Evolutionary conservation across 2,797 vertebrate species (phyloP).

Genomic region (Salmo trutta): DNA sequence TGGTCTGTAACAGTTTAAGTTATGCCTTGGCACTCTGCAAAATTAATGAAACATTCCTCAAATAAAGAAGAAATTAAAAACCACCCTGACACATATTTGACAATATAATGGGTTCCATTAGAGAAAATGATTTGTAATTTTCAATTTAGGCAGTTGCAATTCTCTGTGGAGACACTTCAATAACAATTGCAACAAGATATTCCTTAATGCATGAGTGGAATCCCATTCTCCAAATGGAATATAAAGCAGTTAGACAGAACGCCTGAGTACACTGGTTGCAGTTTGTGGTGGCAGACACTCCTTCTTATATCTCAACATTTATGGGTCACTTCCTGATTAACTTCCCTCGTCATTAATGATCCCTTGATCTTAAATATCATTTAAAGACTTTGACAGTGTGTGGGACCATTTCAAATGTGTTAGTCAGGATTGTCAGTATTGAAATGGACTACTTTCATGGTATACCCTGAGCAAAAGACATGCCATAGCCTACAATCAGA

Average conservation of each 20-base stretch:
- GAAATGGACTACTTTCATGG: constrained; percentile 45
- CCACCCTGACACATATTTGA: constrained; percentile 49
- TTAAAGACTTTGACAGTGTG: constrained; percentile 58
- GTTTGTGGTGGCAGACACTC: constrained; percentile 54
- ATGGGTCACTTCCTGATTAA: constrained; percentile 66
- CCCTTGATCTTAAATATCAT: constrained; percentile 60
- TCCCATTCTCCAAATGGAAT: constrained; percentile 74
- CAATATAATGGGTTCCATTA: constrained; percentile 59
- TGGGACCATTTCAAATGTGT: constrained; percentile 54
- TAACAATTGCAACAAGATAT: constrained; percentile 63
- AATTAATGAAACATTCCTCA: constrained; percentile 40
- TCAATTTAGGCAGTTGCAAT: constrained; percentile 58
- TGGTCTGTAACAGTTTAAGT: constrained; percentile 58
- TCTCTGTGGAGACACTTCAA: constrained; percentile 61
- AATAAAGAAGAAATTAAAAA: constrained; percentile 51
- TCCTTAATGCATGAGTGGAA: constrained; percentile 68
- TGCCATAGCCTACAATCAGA: constrained; percentile 36
- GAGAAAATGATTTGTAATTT: constrained; percentile 68
- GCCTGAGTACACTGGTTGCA: constrained; percentile 63
- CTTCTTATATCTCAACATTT: constrained; percentile 58
- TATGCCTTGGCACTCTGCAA: constrained; percentile 33
- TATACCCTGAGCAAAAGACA: constrained; percentile 49
- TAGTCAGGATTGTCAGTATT: constrained; percentile 52
- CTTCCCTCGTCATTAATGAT: constrained; percentile 64
- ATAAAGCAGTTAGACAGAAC: constrained; percentile 64